Evolutionary conservation across 2,888 invertebrate species (phyloP).

Genomic region (Clusia tigrina): DNA sequence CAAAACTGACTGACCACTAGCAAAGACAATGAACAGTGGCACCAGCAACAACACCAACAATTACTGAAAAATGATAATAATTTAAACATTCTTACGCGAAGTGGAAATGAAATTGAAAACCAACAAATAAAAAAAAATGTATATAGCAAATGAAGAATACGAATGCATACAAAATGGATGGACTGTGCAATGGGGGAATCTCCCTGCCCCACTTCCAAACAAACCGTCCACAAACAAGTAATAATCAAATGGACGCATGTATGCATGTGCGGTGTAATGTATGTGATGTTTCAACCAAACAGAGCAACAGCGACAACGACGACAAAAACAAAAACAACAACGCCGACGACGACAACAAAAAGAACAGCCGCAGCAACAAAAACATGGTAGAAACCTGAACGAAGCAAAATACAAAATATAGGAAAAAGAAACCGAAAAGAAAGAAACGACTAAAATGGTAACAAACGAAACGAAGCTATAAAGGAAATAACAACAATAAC

Average conservation of each 20-base stretch:
- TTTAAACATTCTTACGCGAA: conserved; percentile 18
- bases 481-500: background rate
- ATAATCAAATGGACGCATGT: background rate
- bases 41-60: background rate
- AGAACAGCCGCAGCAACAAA: conserved; percentile 6
- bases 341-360: conserved; percentile 4
- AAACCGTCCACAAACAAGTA: background rate
- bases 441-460: conserved; percentile 12
- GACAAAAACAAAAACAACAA: background rate
- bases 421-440: conserved; percentile 7
- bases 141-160: conserved; percentile 23
- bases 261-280: background rate
- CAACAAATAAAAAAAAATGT: conserved; percentile 9
- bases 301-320: background rate
- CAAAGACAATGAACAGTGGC: conserved; percentile 25
- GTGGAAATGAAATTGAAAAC: conserved; percentile 8
- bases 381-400: conserved; percentile 16
- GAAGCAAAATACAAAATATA: conserved; percentile 10
- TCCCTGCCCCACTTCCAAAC: background rate
- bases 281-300: background rate
- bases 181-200: background rate
- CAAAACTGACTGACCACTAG: conserved; percentile 17
- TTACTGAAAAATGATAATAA: conserved; percentile 19
- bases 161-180: background rate
- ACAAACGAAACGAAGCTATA: background rate